These are phyloP conservation scores for Parazoanthus atlanticus DNA, from an alignment of 92 coral and sea anemone species.

Conservation along the genomic window DNA sequence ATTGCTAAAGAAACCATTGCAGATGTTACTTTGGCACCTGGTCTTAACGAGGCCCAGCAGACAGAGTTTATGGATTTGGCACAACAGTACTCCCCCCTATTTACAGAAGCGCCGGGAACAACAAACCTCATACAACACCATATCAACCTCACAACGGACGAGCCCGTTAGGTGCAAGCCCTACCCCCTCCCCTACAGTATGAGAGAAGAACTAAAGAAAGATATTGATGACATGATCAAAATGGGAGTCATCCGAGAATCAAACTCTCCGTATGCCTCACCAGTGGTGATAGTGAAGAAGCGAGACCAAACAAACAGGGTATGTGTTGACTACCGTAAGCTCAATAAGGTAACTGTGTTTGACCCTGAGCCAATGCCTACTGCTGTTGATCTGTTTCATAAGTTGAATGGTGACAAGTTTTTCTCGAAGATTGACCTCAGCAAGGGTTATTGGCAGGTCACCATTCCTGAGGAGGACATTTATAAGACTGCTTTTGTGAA, in stretches of 20 bases:
- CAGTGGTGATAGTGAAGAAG: conserved; percentile 59
- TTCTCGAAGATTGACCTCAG: conserved; percentile 52
- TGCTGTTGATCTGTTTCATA: conserved; percentile 47
- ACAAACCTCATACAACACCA: conserved; percentile 34
- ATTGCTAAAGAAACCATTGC: conserved; percentile 10
- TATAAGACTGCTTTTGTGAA: conserved; percentile 53
- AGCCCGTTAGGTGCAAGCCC: conserved; percentile 49
- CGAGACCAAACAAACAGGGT: conserved; percentile 50
- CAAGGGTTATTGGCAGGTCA: conserved; percentile 60
- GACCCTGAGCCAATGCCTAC: conserved; percentile 58
- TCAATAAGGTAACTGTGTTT: conserved; percentile 55
- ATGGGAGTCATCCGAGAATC: conserved; percentile 61
- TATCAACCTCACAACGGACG: conserved; percentile 40
- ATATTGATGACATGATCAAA: conserved; percentile 38
- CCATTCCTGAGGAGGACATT: conserved; percentile 38
- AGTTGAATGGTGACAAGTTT: conserved; percentile 44
- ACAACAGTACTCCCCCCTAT: conserved; percentile 15
- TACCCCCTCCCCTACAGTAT: conserved; percentile 51
- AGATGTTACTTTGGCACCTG: conserved; percentile 1
- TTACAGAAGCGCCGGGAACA: conserved; percentile 31
- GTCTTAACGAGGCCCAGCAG: conserved; percentile 4
- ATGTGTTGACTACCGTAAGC: conserved; percentile 58
- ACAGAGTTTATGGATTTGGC: conserved; percentile 34
- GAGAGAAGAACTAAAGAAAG: conserved; percentile 44
- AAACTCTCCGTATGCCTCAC: conserved; percentile 38